Evolutionary conservation across 2,888 invertebrate species (phyloP).

Genomic region (Coremacera marginata): DNA sequence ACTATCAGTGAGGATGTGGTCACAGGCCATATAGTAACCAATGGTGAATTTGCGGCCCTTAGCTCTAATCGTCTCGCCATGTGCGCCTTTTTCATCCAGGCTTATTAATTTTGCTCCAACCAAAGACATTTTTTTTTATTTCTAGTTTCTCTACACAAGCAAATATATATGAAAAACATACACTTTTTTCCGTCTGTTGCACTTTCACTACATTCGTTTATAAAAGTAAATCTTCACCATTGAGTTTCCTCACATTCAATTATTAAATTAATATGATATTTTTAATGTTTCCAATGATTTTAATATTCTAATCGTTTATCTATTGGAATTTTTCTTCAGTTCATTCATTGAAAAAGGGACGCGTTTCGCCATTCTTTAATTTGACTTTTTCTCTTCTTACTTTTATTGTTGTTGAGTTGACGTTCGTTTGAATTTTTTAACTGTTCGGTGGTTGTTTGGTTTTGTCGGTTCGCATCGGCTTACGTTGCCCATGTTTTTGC

Average conservation of each 20-base stretch:
- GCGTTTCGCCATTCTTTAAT: constrained; percentile 45
- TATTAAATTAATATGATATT: background rate
- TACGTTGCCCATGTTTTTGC: too few species aligned
- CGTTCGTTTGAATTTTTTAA: constrained; percentile 36
- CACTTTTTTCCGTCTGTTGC: constrained; percentile 33
- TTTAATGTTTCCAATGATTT: background rate
- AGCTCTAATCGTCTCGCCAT: constrained; percentile 48
- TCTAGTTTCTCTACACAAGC: constrained; percentile 31
- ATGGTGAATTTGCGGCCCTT: constrained; percentile 63
- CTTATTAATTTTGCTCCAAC: constrained; percentile 62
- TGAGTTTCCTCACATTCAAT: background rate
- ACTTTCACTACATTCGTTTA: constrained; percentile 13
- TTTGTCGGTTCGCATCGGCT: background rate
- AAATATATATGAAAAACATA: constrained; percentile 33
- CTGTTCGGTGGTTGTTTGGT: constrained; percentile 14
- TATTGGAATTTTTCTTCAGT: constrained; percentile 38
- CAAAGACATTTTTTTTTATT: constrained; percentile 56
- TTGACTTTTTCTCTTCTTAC: constrained; percentile 39
- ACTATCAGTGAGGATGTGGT: constrained; percentile 57
- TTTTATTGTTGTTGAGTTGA: constrained; percentile 36
- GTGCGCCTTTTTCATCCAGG: constrained; percentile 50
- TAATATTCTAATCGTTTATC: constrained; percentile 4
- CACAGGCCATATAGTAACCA: constrained; percentile 62
- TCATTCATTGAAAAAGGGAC: constrained; percentile 46
- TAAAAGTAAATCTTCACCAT: background rate